Conservation (phyloP, 2,113 vertebrate species). For the Boleophthalmus pectinirostris region DNA sequence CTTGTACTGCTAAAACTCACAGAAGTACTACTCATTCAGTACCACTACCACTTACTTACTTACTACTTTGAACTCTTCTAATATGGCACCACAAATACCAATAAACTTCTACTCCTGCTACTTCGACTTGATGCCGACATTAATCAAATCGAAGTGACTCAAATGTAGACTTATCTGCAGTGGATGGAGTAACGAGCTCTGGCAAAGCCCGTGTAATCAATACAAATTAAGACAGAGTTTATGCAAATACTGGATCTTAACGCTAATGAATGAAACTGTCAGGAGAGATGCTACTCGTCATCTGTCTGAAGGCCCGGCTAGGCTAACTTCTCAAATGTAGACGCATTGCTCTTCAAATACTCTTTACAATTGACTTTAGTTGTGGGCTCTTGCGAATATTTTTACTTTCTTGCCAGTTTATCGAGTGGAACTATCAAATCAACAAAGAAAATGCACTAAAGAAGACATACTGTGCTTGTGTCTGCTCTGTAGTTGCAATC, state of each 20-base stretch:
- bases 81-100: too few relatives aligned
- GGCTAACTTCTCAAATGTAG: neutral
- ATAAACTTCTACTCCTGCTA: neutral
- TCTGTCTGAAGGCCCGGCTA: neutral
- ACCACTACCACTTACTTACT: too few relatives aligned
- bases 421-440: too few relatives aligned
- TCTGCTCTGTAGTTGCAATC: too few relatives aligned
- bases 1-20: too few relatives aligned
- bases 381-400: too few relatives aligned
- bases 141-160: neutral
- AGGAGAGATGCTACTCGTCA: neutral
- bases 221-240: neutral
- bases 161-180: neutral
- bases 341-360: neutral
- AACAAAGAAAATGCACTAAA: too few relatives aligned
- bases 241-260: slow-evolving; percentile 1
- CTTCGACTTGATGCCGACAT: neutral
- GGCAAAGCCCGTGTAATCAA: slow-evolving; percentile 2
- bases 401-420: too few relatives aligned
- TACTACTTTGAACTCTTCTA: too few relatives aligned
- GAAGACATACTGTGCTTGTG: too few relatives aligned
- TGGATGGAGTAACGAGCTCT: neutral
- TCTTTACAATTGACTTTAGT: neutral
- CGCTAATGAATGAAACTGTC: neutral
- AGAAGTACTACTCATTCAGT: too few relatives aligned